A percentile compares a stretch with the other conserved stretches of the same genome.
phyloP scores from a whole-genome alignment of 1,140 invertebrate species.

The Pentalonia nigronervosa region DNA sequence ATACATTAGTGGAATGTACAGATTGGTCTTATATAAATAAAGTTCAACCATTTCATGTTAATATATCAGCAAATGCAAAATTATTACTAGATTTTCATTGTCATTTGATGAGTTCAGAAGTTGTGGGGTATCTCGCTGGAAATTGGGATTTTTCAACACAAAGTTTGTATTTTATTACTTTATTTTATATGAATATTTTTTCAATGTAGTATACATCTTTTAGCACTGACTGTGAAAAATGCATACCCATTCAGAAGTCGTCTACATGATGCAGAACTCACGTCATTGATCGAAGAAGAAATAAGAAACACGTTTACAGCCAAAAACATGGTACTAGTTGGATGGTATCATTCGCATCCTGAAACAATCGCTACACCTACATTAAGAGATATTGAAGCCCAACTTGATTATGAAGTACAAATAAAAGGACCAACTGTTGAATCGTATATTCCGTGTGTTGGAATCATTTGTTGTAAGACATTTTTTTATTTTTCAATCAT shows the following conservation, averaged over 20 bases:
- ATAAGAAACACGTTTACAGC: constrained; percentile 84
- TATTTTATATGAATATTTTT: constrained; percentile 25
- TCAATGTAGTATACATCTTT: constrained; percentile 61
- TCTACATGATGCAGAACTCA: constrained; percentile 77
- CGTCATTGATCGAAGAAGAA: constrained; percentile 78
- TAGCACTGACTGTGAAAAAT: constrained; percentile 85
- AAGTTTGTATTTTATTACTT: constrained; percentile 72
- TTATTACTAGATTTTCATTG: constrained; percentile 92
- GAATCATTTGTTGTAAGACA: constrained; percentile 86
- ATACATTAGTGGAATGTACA: constrained; percentile 86
- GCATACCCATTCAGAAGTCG: constrained; percentile 88
- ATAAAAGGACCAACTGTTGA: constrained; percentile 90
- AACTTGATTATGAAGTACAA: constrained; percentile 92
- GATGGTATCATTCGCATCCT: constrained; percentile 98
- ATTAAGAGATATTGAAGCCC: constrained; percentile 87
- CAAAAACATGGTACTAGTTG: constrained; percentile 81
- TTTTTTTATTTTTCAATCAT: constrained; percentile 43
- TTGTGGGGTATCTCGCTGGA: constrained; percentile 92
- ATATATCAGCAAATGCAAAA: constrained; percentile 87
- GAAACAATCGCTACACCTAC: constrained; percentile 86
- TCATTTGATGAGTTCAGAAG: constrained; percentile 89
- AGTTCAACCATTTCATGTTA: constrained; percentile 89
- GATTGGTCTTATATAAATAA: constrained; percentile 86
- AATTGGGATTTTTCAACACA: constrained; percentile 94
- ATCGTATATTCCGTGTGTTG: constrained; percentile 90